Base-by-base conservation (phyloP, 1,140 invertebrate species). In the Lycorma delicatula region DNA sequence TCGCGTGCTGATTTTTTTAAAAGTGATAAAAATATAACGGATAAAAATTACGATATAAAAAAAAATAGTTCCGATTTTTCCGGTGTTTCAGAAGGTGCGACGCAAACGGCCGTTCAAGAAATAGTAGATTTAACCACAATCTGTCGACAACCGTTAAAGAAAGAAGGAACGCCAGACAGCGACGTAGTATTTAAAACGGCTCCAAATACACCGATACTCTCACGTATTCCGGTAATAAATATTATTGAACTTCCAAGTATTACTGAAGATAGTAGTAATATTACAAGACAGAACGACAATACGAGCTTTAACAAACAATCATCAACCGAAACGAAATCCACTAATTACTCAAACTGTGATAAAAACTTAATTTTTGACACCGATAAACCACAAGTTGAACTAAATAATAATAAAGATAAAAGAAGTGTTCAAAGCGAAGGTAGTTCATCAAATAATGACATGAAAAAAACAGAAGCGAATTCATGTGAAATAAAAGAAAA, bases 171-270 rank as follows among this genome's bases (percentile, higher is more conserved):
- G 12, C 6, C 44, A 6, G 48, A 57, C 26, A 57, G 29, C n/a
- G 56, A 57, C 12, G 16, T 51, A 1, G 44, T 50, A 5, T 57
- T 57, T 25, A 50, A 51, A 29, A 57, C 56, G 13, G 55, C 55
- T 11, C 56, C 56, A 13, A 51, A 57, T 23, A 57, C 56, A 3
- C 56, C 56, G 12, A 29, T 57, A 18, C 41, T 44, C 3, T 41
- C 36, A 16, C 36, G 36, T 4, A 20, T 22, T 22, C 11, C 41
- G 41, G 4, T 22, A 44, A 44, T 6, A 4, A 44, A 44, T 22
- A 4, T 1, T 44, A 11, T 22, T 44, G 41, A 44, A 11, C 41
- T 11, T 1, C 41, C n/a, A 44, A 20, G 16, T 1, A 11, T 18
- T n/a, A n/a, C n/a, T n/a, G n/a, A n/a, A n/a, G n/a, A n/a, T n/a